Evolutionary conservation across 2,113 vertebrate genomes (phyloP).

Genomic region (Psilopogon haemacephalus): DNA sequence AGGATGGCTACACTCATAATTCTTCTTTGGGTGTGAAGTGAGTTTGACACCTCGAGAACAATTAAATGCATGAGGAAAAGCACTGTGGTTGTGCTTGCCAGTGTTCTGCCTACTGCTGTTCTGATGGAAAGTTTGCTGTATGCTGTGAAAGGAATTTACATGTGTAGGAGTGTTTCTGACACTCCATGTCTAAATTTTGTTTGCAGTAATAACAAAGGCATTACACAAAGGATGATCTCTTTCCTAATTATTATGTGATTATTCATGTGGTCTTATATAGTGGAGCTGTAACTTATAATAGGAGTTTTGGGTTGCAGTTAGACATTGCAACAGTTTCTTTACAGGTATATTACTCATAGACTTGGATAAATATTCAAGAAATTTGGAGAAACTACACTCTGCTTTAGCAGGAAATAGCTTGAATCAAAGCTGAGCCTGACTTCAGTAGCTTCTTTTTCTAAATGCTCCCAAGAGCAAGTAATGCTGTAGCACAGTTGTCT

Average conservation of each 20-base stretch:
- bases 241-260: conserved; percentile 16
- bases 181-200: conserved; percentile 30
- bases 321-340: neutral
- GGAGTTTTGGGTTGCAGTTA: neutral
- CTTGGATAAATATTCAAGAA: neutral
- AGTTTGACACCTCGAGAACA: neutral
- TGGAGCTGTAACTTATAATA: neutral
- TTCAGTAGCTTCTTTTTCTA: neutral
- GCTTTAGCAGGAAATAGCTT: neutral
- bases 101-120: neutral
- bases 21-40: neutral
- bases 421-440: neutral
- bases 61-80: neutral
- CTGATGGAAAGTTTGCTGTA: conserved; percentile 14
- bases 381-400: neutral
- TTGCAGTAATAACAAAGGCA: conserved; percentile 13
- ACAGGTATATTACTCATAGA: neutral
- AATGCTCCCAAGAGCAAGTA: neutral
- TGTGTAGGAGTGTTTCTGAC: conserved; percentile 25
- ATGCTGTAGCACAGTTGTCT: neutral
- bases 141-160: neutral
- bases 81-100: neutral
- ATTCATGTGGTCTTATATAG: neutral
- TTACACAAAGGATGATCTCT: conserved; percentile 27
- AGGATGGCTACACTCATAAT: neutral